Evolutionary conservation across 2,888 invertebrate species (phyloP), one percentile per base, ranked within the genome.

Genomic region (Rhagonycha lutea): DNA sequence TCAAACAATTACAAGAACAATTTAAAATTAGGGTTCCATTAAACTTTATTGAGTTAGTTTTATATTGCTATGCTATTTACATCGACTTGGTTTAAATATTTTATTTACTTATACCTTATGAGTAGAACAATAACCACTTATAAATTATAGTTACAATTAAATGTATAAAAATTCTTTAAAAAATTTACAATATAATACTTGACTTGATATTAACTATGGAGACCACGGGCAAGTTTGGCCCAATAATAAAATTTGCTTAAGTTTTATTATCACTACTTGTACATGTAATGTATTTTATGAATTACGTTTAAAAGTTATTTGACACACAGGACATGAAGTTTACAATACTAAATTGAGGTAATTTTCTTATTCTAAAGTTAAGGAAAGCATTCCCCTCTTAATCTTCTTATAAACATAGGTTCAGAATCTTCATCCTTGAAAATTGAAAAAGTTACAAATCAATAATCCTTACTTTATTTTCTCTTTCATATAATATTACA

Each of bases 401-500:
- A 79, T 77, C 88, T 82, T 77, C 87, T 84, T 83, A 88, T 88
- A 79, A 88, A 88, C 62, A 87, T 86, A 12, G 88, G 88, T 75
- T 88, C 88, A 14, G 83, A 83, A 74, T 88, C 88, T 82, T 88
- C 87, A 78, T 87, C 87, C 82, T 86, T 83, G 80, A 84, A 82
- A 14, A 61, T 14, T 18, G 11, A 11, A 26, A 23, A 69, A n/a
- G 32, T 69, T 28, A 18, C 23, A 14, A 32, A 28, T 68, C n/a
- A 74, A 67, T 29, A 73, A 70, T 26, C 24, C 4, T 4, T 26
- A 7, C 26, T 26, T 26, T 7, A 26, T 26, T 26, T 26, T 4
- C 26, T 2, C 26, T 26, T 7, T 7, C 7, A 26, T 26, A 18
- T 18, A 18, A 18, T 18, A 2, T 18, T 18, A 18, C 18, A 18